Conservation (phyloP, 2,797 vertebrate species). For the Astyanax mexicanus region DNA sequence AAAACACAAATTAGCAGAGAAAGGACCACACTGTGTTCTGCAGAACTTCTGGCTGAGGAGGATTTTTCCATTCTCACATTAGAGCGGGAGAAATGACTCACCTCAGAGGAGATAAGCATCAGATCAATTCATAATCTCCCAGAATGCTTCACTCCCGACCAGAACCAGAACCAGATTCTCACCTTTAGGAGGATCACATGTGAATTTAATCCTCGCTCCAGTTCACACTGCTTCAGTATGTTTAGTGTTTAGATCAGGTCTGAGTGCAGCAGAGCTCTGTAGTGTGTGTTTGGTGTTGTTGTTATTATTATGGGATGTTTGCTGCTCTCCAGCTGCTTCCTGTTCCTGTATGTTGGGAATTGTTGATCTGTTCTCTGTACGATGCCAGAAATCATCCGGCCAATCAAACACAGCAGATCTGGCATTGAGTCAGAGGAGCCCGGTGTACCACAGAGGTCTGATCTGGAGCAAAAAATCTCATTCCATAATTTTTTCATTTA, state of each 20-base stretch:
- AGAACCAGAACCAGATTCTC: slow-evolving; percentile 55
- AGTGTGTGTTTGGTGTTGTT: no score
- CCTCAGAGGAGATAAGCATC: slow-evolving; percentile 76
- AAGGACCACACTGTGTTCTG: slow-evolving; percentile 14
- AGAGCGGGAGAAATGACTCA: slow-evolving; percentile 79
- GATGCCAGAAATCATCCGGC: slow-evolving; percentile 43
- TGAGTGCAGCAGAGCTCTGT: no score
- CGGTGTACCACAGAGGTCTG: no score
- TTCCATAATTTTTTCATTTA: no score
- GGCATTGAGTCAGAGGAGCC: slow-evolving; percentile 33
- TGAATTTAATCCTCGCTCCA: no score
- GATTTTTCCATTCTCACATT: slow-evolving; percentile 71
- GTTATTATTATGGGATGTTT: slow-evolving; percentile 70
- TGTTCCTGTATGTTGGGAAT: slow-evolving; percentile 72
- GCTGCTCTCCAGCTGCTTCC: slow-evolving; percentile 73
- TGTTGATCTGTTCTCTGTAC: slow-evolving; percentile 72
- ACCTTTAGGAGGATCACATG: slow-evolving; percentile 17
- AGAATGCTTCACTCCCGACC: slow-evolving; percentile 69
- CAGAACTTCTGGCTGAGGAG: slow-evolving; percentile 62
- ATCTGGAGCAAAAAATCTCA: no score
- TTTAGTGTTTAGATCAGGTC: no score
- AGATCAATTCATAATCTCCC: slow-evolving; percentile 70
- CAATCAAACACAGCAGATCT: slow-evolving; percentile 50
- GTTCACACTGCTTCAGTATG: no score
- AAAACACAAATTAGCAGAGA: slow-evolving; percentile 22